Percentiles rank a stretch among this genome's conserved stretches.
Conservation (phyloP, 2,113 vertebrate genomes). For the Megalops atlanticus region DNA sequence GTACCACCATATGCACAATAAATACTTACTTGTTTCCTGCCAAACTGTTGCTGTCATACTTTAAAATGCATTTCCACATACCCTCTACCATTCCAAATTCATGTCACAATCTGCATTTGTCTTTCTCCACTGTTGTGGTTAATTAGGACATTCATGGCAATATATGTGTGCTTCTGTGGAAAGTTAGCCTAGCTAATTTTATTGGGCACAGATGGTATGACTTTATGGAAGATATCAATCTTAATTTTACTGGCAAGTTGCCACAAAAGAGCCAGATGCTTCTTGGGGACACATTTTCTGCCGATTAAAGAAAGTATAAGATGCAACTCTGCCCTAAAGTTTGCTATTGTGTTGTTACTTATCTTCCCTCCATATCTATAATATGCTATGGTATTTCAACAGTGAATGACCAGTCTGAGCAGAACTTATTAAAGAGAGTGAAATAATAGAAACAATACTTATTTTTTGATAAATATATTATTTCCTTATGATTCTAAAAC, state of each 20-base stretch:
- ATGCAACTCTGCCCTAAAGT: conserved; percentile 39
- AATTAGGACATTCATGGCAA: conserved; percentile 34
- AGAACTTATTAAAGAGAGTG: neutral
- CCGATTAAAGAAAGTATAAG: conserved; percentile 48
- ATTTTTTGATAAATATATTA: neutral
- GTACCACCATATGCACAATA: neutral
- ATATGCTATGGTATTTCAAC: neutral
- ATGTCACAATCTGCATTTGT: conserved; percentile 30
- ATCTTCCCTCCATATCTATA: neutral
- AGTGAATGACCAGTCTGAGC: neutral
- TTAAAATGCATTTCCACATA: neutral
- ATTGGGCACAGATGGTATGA: conserved; percentile 50
- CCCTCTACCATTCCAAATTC: conserved; percentile 19
- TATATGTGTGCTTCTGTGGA: conserved; percentile 42
- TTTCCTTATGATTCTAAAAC: neutral
- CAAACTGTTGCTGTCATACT: neutral
- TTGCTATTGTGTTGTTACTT: conserved; percentile 3
- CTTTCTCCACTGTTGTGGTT: conserved; percentile 30
- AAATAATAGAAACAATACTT: neutral
- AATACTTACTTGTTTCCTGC: neutral
- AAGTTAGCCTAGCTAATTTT: conserved; percentile 44
- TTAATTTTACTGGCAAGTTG: conserved; percentile 48
- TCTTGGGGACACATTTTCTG: conserved; percentile 38
- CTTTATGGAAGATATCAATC: conserved; percentile 54
- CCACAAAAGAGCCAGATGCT: conserved; percentile 56